Evolutionary conservation across 2,113 vertebrate species (phyloP).

Genomic region (Channa argus): DNA sequence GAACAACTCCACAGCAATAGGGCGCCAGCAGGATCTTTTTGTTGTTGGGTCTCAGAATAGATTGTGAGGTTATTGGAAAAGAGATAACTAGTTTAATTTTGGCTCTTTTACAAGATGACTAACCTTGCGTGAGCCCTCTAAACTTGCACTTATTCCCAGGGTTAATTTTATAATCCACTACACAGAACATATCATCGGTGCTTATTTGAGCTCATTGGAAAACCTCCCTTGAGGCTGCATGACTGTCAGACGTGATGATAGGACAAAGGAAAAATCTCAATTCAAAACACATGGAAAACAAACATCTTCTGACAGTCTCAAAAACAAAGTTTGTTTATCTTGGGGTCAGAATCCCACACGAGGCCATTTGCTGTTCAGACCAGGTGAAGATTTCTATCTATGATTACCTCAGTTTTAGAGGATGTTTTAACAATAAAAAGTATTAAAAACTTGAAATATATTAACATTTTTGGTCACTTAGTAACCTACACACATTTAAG

Average conservation of each 20-base stretch:
- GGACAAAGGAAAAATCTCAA: constrained; percentile 8
- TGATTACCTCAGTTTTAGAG: no score
- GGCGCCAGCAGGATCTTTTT: constrained; percentile 20
- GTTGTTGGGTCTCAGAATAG: constrained; percentile 34
- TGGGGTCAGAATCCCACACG: no score
- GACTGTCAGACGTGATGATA: constrained; percentile 6
- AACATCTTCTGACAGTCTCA: not conserved
- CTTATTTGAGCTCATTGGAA: constrained; percentile 15
- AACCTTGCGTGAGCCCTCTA: constrained; percentile 15
- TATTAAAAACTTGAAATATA: constrained; percentile 2
- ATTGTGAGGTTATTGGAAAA: constrained; percentile 25
- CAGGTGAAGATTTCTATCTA: no score
- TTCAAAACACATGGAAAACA: constrained; percentile 1
- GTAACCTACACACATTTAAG: not conserved
- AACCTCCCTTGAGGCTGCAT: constrained; percentile 3
- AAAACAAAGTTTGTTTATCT: no score
- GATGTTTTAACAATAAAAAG: constrained; percentile 5
- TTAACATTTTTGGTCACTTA: not conserved
- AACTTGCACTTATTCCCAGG: constrained; percentile 21
- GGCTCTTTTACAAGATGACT: constrained; percentile 46
- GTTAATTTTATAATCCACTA: constrained; percentile 14
- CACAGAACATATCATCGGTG: constrained; percentile 36
- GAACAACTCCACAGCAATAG: constrained; percentile 10
- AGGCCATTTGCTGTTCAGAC: no score
- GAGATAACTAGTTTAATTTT: constrained; percentile 19